Conservation (phyloP, 2,113 vertebrate genomes). For the Brienomyrus longianalis region DNA sequence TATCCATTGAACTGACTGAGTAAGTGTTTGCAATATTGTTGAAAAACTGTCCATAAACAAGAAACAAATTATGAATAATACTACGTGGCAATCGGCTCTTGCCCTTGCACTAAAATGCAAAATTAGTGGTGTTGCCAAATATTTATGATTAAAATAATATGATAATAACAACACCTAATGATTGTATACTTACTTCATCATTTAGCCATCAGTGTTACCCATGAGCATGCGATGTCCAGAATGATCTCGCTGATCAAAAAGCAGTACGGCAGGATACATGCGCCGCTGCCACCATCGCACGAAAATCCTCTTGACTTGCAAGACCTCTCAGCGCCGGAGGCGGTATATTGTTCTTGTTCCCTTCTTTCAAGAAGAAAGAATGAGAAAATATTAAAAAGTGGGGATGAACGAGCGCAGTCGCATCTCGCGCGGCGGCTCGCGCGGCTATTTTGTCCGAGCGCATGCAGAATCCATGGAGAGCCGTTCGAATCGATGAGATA, state of each 20-base stretch:
- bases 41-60: not conserved
- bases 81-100: not conserved
- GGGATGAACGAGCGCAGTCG: constrained; percentile 49
- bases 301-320: constrained; percentile 46
- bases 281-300: constrained; percentile 38
- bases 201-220: constrained; percentile 47
- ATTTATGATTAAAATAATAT: not conserved
- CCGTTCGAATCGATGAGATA: constrained; percentile 81
- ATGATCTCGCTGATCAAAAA: constrained; percentile 41
- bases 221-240: constrained; percentile 41
- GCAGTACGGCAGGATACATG: constrained; percentile 28
- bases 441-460: constrained; percentile 60
- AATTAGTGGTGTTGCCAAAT: not conserved
- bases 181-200: constrained; percentile 53
- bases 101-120: not conserved
- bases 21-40: not conserved
- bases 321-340: constrained; percentile 27
- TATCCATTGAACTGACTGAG: not conserved
- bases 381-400: constrained; percentile 22
- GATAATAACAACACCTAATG: not conserved
- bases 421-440: constrained; percentile 51
- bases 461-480: constrained; percentile 59
- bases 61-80: not conserved
- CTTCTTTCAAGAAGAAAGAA: constrained; percentile 22
- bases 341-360: constrained; percentile 25